Base-by-base conservation (phyloP, 2,888 invertebrate genomes). In the Eutolmus rufibarbis region DNA sequence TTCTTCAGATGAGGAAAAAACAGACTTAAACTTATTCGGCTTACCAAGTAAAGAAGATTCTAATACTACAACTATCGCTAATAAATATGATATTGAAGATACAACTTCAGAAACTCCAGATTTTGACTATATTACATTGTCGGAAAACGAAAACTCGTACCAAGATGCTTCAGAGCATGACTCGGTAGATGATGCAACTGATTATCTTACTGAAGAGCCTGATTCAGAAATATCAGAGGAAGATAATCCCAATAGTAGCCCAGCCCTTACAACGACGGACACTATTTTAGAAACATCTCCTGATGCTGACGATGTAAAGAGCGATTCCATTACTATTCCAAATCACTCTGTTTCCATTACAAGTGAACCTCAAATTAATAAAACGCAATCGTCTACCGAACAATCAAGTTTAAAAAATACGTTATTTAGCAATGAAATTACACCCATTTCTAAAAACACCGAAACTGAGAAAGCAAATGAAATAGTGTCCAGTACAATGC, bases 391-490 rank as follows among this genome's bases (percentile, higher is more conserved):
- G 3, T 66, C 66, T 19, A 66, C 66, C 1, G 66, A 66, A 66
- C 66, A 37, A 34, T 12, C 37, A 34, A 34, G 0, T 76, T 76
- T n/a, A 56, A n/a, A n/a, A 7, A 66, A 2, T 7, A 12, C 76
- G 40, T 40, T 12, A 7, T 8, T 19, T 46, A 79, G 9, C 43
- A 46, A 43, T 57, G 23, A 57, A n/a, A 57, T 9, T 23, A 9
- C 28, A 9, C 66, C 66, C 4, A 9, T 12, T 66, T 23, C 16
- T 19, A 28, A 43, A 46, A 74, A 14, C 1, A 5, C 37, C 43
- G 74, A 74, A 87, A 79, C n/a, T 51, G 12, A 34, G 14, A 74
- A 46, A 31, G 34, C 31, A 40, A 40, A 87, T 77, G 77, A 82
- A 77, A n/a, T 74, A 76, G 34, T 56, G 8, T 40, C 76, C 16